Percentiles rank a stretch among this genome's conserved stretches.
Conservation (phyloP, 2,888 invertebrate species). For the Cenopis cana region DNA sequence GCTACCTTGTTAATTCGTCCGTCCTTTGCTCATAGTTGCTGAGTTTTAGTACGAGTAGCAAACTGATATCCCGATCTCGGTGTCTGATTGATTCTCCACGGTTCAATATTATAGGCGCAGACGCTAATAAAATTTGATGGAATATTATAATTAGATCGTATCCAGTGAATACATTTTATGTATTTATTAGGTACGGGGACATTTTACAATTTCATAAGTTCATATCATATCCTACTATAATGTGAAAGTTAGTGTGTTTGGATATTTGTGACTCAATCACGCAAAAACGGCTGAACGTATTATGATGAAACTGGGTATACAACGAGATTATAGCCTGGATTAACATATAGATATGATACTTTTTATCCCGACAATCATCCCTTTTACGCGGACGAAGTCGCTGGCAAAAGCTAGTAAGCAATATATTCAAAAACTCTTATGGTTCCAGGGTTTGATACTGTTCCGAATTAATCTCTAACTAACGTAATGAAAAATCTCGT, state of each 20-base stretch:
- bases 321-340: no score
- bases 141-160: neutral
- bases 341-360: no score
- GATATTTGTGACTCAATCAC: no score
- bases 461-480: neutral
- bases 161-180: conserved; percentile 1
- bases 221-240: no score
- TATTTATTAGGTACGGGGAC: neutral
- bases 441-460: neutral
- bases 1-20: conserved; percentile 19
- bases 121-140: neutral
- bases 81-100: neutral
- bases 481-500: no score
- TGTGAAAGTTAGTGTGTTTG: no score
- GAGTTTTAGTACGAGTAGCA: neutral
- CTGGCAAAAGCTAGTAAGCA: neutral
- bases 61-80: neutral
- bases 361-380: no score
- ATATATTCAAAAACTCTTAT: no score
- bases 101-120: neutral
- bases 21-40: conserved; percentile 9
- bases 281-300: no score
- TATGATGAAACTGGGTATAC: no score
- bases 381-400: no score
- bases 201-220: no score